These are phyloP conservation scores for Ctenopoma multispine DNA, from an alignment of 2,797 vertebrate genomes.

Conservation along the genomic window DNA sequence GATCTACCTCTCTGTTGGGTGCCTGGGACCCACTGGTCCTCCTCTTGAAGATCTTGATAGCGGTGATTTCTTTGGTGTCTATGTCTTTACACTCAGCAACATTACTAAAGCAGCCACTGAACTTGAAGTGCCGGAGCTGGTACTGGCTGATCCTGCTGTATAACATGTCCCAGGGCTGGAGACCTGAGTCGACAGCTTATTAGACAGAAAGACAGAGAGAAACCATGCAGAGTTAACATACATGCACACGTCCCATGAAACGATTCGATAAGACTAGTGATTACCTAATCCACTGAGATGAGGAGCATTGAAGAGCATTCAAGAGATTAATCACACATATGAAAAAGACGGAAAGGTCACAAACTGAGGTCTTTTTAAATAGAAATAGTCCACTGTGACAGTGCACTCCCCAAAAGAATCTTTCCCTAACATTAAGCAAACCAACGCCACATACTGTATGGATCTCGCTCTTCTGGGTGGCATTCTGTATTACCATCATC, in stretches of 20 bases:
- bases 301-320: background rate
- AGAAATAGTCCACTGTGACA: too few relatives aligned
- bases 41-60: background rate
- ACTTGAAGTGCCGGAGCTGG: background rate
- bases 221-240: background rate
- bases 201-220: too few relatives aligned
- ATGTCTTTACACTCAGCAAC: background rate
- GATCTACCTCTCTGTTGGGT: background rate
- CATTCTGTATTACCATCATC: too few relatives aligned
- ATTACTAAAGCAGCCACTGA: background rate
- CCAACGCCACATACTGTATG: too few relatives aligned
- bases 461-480: too few relatives aligned
- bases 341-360: background rate
- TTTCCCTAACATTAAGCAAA: too few relatives aligned
- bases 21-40: background rate
- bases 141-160: background rate
- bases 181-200: background rate
- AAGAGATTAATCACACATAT: background rate
- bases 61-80: background rate
- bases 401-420: too few relatives aligned
- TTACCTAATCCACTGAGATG: background rate
- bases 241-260: background rate
- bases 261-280: too few relatives aligned
- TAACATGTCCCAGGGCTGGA: background rate
- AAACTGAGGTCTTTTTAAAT: too few relatives aligned